A percentile compares a stretch with the other conserved stretches of the same genome.
phyloP scores from a whole-genome alignment of 2,113 vertebrate genomes.

The Petrocephalus microphthalmus region DNA sequence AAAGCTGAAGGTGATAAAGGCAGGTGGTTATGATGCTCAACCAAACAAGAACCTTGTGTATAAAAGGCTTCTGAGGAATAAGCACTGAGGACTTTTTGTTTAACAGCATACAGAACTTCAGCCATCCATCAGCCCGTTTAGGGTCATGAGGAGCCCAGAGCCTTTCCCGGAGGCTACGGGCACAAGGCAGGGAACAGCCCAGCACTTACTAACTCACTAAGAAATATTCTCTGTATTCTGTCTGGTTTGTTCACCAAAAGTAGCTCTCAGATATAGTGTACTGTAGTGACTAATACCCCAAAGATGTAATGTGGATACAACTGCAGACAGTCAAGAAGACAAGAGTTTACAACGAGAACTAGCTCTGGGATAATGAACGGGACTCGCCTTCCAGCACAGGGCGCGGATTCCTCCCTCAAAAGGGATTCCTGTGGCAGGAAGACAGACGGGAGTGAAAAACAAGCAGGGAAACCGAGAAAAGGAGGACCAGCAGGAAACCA shows the following conservation, averaged over 20 bases:
- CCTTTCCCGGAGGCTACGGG: too few relatives aligned
- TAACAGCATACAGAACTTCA: background rate
- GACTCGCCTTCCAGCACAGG: slow-evolving; percentile 91
- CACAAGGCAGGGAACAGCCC: background rate
- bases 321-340: background rate
- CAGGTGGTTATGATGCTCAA: background rate
- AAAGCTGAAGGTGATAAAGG: slow-evolving; percentile 64
- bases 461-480: background rate
- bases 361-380: background rate
- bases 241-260: background rate
- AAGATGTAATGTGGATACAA: too few relatives aligned
- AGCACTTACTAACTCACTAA: background rate
- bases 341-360: background rate
- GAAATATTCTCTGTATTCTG: background rate
- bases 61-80: background rate
- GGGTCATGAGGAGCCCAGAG: background rate
- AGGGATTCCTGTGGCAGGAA: slow-evolving; percentile 72
- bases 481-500: background rate
- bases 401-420: slow-evolving; percentile 91
- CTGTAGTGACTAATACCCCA: background rate
- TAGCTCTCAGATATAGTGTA: background rate
- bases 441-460: background rate
- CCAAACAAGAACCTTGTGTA: background rate
- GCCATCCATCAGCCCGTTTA: background rate
- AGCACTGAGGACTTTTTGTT: background rate